phyloP scores from a whole-genome alignment of 2,797 vertebrate genomes.

The Spinibarbus caldwelli region DNA sequence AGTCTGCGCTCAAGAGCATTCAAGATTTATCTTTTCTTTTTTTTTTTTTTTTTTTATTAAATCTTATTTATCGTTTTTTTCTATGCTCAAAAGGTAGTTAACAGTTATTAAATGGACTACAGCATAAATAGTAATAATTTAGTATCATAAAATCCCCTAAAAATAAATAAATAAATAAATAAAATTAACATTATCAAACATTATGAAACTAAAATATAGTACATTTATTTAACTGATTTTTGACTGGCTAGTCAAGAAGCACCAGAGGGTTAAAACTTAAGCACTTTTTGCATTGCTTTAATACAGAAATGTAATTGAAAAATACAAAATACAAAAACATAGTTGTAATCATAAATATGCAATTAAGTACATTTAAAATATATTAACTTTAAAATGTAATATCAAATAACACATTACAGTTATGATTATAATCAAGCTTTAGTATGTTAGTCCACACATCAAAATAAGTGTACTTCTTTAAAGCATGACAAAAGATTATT shows the following conservation, averaged over 20 bases:
- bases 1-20: too few species aligned
- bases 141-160: neutral
- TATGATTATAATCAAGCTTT: neutral
- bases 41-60: too few species aligned
- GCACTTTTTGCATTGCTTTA: neutral
- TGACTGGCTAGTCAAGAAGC: neutral
- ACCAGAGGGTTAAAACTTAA: neutral
- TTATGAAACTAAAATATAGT: neutral
- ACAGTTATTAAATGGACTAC: neutral
- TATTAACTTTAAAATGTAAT: neutral
- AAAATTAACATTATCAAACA: too few species aligned
- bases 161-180: too few species aligned
- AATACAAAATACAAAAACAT: too few species aligned
- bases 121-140: neutral
- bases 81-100: neutral
- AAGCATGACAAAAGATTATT: too few species aligned
- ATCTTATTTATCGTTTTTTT: too few species aligned
- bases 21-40: too few species aligned
- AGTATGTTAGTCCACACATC: neutral
- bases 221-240: neutral
- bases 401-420: neutral
- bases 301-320: too few species aligned
- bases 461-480: too few species aligned
- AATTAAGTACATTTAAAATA: neutral
- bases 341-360: neutral